Percentiles rank a stretch among this genome's conserved stretches.
These are phyloP conservation scores for Scelioninae gen. 2 DNA, from an alignment of 2,888 invertebrate genomes.

Conservation along the genomic window DNA sequence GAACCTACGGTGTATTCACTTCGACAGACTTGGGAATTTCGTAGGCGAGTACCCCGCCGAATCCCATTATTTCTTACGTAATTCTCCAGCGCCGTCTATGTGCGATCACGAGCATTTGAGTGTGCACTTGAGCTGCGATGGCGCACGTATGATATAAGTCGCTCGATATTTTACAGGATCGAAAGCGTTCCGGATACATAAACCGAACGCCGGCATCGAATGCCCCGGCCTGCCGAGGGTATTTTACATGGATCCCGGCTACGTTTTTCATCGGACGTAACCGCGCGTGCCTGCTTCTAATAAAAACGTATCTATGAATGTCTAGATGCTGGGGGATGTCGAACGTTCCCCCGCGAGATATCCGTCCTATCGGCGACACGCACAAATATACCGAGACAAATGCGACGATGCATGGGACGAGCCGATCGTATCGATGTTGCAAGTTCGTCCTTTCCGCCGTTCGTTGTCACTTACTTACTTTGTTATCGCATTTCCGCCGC, in stretches of 20 bases:
- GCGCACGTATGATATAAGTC: conserved; percentile 67
- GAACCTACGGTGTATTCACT: conserved; percentile 47
- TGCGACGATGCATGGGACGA: conserved; percentile 13
- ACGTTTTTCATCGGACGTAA: conserved; percentile 52
- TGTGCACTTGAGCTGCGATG: conserved; percentile 60
- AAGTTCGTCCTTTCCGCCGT: background rate
- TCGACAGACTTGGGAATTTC: conserved; percentile 51
- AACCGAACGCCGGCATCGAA: conserved; percentile 71
- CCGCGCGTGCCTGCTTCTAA: conserved; percentile 60
- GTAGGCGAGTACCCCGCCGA: conserved; percentile 48
- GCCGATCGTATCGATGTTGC: conserved; percentile 17
- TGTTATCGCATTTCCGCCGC: conserved; percentile 18
- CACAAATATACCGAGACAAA: conserved; percentile 22
- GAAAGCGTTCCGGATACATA: conserved; percentile 71
- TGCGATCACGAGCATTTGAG: conserved; percentile 43
- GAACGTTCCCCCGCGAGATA: conserved; percentile 22
- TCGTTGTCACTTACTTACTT: conserved; percentile 5
- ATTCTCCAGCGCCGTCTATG: conserved; percentile 51
- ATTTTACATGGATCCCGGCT: conserved; percentile 68
- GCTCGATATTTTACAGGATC: conserved; percentile 71
- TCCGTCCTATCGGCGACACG: conserved; percentile 14
- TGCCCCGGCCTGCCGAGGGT: conserved; percentile 64
- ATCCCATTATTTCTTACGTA: conserved; percentile 59
- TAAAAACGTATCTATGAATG: conserved; percentile 63
- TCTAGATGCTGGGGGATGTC: conserved; percentile 31